Percentiles rank a stretch among this genome's conserved stretches.
These are phyloP conservation scores for Drosophila putrida DNA, from an alignment of 2,888 invertebrate genomes.

Conservation along the genomic window DNA sequence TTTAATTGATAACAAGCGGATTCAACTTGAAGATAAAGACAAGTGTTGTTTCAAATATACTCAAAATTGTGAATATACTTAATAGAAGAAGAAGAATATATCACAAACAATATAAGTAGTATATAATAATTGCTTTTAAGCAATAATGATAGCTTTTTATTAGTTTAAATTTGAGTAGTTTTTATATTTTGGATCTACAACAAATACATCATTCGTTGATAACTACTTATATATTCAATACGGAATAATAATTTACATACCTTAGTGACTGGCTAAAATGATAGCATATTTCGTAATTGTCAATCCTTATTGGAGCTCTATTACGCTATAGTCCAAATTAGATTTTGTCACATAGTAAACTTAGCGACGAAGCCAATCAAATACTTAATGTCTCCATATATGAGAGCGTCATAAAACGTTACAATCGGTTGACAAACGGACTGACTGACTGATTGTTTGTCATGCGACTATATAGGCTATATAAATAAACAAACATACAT, in stretches of 20 bases:
- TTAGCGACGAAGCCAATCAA: conserved; percentile 32
- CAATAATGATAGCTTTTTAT: no score
- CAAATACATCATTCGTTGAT: no score
- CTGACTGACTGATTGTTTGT: conserved; percentile 39
- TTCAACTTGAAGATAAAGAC: not conserved
- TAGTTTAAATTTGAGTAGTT: no score
- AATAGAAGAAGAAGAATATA: no score
- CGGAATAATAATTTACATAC: no score
- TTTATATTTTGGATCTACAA: no score
- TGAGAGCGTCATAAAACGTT: conserved; percentile 48
- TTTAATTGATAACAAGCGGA: not conserved
- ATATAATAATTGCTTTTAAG: no score
- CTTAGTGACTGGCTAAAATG: not conserved
- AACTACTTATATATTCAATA: no score
- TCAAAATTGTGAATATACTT: no score
- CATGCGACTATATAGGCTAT: conserved; percentile 28
- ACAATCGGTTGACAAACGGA: conserved; percentile 18
- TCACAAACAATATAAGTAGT: no score
- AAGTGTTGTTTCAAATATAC: not conserved
- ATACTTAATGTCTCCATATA: conserved; percentile 33
- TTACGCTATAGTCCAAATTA: conserved; percentile 30
- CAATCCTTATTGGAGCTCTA: not conserved
- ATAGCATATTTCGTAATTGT: conserved; percentile 11
- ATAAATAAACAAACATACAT: conserved; percentile 13
- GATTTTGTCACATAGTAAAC: conserved; percentile 39